These are phyloP conservation scores for Neomorphus geoffroyi DNA, from an alignment of 2,797 vertebrate genomes.

Conservation along the genomic window DNA sequence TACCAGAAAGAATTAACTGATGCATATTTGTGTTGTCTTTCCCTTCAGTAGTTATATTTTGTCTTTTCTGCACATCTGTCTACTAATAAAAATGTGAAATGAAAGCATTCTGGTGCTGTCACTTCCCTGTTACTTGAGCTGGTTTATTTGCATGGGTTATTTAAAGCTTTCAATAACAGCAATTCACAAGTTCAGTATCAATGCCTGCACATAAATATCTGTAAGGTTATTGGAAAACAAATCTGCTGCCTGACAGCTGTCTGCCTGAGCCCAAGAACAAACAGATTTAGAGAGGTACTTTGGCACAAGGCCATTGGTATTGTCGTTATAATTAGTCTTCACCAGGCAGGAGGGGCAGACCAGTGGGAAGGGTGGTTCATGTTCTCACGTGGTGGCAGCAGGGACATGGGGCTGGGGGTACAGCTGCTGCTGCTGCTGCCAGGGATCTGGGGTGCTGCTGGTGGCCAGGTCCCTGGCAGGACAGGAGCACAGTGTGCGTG, in stretches of 20 bases:
- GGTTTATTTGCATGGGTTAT: background rate
- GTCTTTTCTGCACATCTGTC: constrained; percentile 82
- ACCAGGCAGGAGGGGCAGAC: too few relatives aligned
- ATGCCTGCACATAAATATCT: background rate
- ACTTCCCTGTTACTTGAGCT: constrained; percentile 34
- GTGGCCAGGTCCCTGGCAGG: accelerated
- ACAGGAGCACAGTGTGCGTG: accelerated
- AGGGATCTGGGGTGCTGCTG: background rate
- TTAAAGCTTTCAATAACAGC: background rate
- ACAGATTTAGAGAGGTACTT: background rate
- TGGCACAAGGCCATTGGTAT: background rate
- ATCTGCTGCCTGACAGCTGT: background rate
- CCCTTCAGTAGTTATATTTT: constrained; percentile 78
- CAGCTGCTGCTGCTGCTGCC: background rate
- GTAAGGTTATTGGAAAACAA: background rate
- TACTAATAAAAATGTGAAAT: constrained; percentile 85
- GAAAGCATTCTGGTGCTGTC: constrained; percentile 58
- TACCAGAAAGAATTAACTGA: constrained; percentile 75
- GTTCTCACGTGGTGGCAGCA: accelerated
- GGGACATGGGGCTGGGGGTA: accelerated
- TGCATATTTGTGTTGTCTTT: constrained; percentile 79
- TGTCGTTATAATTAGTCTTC: background rate
- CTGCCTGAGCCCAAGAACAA: background rate
- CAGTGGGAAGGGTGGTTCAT: accelerated
- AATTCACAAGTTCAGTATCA: background rate